Evolutionary conservation across 2,113 vertebrate genomes (phyloP), one percentile per base, ranked within the genome.

Genomic region (Fregata magnificens): DNA sequence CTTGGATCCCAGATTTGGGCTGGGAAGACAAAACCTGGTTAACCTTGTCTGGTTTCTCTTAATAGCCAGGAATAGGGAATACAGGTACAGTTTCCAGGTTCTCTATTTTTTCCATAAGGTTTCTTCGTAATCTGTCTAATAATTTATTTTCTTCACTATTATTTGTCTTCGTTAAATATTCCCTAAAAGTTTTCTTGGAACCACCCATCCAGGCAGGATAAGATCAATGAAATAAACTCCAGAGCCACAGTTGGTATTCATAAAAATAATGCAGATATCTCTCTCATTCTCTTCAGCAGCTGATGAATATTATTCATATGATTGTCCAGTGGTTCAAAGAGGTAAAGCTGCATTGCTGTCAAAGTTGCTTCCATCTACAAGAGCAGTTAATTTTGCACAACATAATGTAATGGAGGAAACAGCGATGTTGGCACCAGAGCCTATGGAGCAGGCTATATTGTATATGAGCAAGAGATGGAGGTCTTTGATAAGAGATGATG

Each of bases 401-500:
- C 31, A 61, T 52, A 80, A 29, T 8, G 40, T 56, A 58, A 47
- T 40, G 73, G 53, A 88, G 66, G 70, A 82, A 95, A 77, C 31
- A 86, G 44, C 16, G 18, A n/a, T 56, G 40, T n/a, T 96, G 74
- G 58, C 50, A 81, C 25, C 76, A 42, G 66, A 90, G 34, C 66
- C 61, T 52, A 49, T n/a, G 82, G 31, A 88, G 25, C 71, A 90
- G 71, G 17, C 20, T 82, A 77, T 79, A 77, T 87, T 85, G 78
- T 69, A 45, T 49, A 86, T 66, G 62, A 93, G 93, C 90, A 93
- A 95, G 71, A 90, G 90, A 94, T 82, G 85, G 58, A 94, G 62
- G 74, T 88, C 95, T 95, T 95, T 95, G 84, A 92, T 91, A 94
- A 90, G 66, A 94, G 79, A 86, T 90, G 95, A 73, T 95, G 84